Conservation (phyloP, 2,888 invertebrate genomes). For the Mythimna pallens region DNA sequence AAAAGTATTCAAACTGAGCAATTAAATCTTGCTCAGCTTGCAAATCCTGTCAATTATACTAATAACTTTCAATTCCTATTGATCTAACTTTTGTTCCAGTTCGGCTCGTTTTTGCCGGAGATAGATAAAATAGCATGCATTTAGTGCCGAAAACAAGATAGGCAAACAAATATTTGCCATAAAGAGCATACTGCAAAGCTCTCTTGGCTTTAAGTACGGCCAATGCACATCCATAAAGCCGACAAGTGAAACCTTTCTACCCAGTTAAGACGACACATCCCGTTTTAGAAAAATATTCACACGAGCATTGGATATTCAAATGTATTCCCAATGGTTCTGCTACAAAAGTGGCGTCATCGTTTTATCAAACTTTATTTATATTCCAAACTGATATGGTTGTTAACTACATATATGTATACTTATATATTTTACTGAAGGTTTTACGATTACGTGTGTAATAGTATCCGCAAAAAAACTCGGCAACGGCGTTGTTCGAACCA, state of each 20-base stretch:
- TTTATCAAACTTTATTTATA: slow-evolving; percentile 57
- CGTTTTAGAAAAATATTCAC: slow-evolving; percentile 49
- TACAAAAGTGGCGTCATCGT: slow-evolving; percentile 45
- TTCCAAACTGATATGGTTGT: slow-evolving; percentile 51
- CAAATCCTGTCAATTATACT: neutral
- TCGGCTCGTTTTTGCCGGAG: slow-evolving; percentile 2
- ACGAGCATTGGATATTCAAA: slow-evolving; percentile 47
- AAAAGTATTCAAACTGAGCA: neutral
- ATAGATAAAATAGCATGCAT: neutral
- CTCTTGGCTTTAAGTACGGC: slow-evolving; percentile 15
- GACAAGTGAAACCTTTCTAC: slow-evolving; percentile 47
- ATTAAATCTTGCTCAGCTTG: no score
- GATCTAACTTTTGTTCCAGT: slow-evolving; percentile 29
- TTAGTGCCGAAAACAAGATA: slow-evolving; percentile 18
- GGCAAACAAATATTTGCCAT: slow-evolving; percentile 22
- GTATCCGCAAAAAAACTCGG: slow-evolving; percentile 11
- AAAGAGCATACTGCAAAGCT: slow-evolving; percentile 30
- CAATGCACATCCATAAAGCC: slow-evolving; percentile 47
- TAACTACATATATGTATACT: slow-evolving; percentile 38
- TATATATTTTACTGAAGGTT: slow-evolving; percentile 34
- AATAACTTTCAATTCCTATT: slow-evolving; percentile 4
- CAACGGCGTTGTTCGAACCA: neutral
- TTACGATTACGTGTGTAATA: slow-evolving; percentile 22
- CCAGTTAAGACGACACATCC: slow-evolving; percentile 10
- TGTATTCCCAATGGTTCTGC: slow-evolving; percentile 47